Percentiles rank a stretch among this genome's conserved stretches.
phyloP scores from a whole-genome alignment of 2,888 invertebrate species.

The Phoenoteleia sp. region DNA sequence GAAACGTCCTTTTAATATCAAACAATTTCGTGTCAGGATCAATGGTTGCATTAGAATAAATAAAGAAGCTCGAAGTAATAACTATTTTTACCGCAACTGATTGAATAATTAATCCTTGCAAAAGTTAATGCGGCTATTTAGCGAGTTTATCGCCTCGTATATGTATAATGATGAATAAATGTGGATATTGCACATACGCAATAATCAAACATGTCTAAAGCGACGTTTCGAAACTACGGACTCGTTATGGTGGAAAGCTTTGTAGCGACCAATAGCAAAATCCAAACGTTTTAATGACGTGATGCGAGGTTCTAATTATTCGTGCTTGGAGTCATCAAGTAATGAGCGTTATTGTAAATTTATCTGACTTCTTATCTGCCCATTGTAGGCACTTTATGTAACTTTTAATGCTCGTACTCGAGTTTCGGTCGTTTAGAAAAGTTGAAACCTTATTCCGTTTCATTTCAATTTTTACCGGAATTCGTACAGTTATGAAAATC shows the following conservation, averaged over 20 bases:
- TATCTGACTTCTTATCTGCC: slow-evolving; percentile 5
- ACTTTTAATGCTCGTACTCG: not conserved
- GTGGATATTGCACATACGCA: slow-evolving; percentile 17
- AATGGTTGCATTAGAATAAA: slow-evolving; percentile 14
- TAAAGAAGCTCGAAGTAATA: slow-evolving; percentile 30
- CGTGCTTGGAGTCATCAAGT: slow-evolving; percentile 3
- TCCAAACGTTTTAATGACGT: slow-evolving; percentile 34
- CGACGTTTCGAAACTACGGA: slow-evolving; percentile 25
- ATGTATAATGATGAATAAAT: slow-evolving; percentile 43
- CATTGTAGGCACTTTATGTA: not conserved
- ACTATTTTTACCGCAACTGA: slow-evolving; percentile 28
- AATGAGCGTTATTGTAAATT: slow-evolving; percentile 19
- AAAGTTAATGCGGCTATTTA: slow-evolving; percentile 37
- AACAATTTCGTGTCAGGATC: too few species aligned
- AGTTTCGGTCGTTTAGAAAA: not conserved
- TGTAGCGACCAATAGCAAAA: slow-evolving; percentile 33
- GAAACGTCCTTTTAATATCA: too few species aligned
- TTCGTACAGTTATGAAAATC: not conserved
- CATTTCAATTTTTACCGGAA: not conserved
- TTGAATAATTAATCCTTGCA: slow-evolving; percentile 42
- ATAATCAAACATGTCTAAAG: slow-evolving; percentile 27
- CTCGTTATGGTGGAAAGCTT: slow-evolving; percentile 8
- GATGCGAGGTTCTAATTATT: slow-evolving; percentile 40
- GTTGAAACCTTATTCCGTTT: too few species aligned
- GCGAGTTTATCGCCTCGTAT: slow-evolving; percentile 27